Base-by-base conservation (phyloP, 2,113 vertebrate genomes). In the Equus przewalskii region DNA sequence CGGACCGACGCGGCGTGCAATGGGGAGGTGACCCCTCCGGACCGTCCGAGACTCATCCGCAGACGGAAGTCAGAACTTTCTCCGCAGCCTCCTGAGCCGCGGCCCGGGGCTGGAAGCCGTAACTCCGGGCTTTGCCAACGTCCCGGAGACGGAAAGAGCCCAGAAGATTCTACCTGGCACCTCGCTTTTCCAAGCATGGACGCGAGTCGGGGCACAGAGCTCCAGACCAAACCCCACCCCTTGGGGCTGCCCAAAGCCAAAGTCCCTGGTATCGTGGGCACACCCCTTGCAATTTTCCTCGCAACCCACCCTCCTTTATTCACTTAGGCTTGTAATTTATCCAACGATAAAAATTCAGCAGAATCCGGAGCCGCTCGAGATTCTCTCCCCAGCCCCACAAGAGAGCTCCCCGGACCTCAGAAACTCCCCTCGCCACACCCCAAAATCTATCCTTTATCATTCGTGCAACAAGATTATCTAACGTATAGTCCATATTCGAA, bases 131-230 rank as follows among this genome's bases (percentile, higher is more conserved):
- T 58, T n/a, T 24, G 10, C 46, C 80, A n/a, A 11, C 0, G 4
- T 70, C n/a, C 16, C 1, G 19, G n/a, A 60, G 62, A 19, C 6
- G 1, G 4, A 3, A 8, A 3, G 41, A 4, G 3, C 14, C 13
- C 4, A 10, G 22, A n/a, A 73, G 7, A 21, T 6, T 49, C 49
- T 11, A 16, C 3, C 9, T 26, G 11, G 41, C 51, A 33, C 72
- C 33, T 79, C 5, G 33, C 44, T 54, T 26, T 41, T 51, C 49
- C 51, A 60, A 58, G 41, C 79, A 54, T n/a, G 5, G 10, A 9
- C 6, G 41, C 3, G 0, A 26, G 15, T 21, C 18, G 26, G n/a
- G 33, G 13, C 1, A 30, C 76, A 13, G 22, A 28, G 65, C 2
- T 3, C n/a, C 82, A 46, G 30, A 8, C 44, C 41, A 82, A 65